Conservation (phyloP, 2,797 vertebrate genomes). For the Cottoperca gobio region DNA sequence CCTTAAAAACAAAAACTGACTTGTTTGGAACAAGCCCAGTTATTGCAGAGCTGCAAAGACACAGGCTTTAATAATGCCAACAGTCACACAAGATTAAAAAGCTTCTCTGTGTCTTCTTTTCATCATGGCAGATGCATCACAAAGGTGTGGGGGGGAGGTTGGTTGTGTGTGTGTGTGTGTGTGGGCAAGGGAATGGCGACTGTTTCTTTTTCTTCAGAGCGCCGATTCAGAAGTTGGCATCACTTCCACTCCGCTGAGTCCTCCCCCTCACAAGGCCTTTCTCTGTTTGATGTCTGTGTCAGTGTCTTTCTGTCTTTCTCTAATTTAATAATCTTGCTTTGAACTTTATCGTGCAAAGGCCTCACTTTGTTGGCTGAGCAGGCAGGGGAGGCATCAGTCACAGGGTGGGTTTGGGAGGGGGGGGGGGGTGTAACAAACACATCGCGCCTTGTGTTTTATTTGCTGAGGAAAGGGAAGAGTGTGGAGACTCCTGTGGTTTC, state of each 20-base stretch:
- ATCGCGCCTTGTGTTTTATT: conserved; percentile 46
- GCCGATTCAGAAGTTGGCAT: conserved; percentile 76
- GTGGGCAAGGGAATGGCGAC: conserved; percentile 58
- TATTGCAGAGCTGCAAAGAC: conserved; percentile 62
- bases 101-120: conserved; percentile 57
- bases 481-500: conserved; percentile 24
- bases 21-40: conserved; percentile 61
- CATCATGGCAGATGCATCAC: conserved; percentile 79
- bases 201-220: conserved; percentile 71
- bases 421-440: conserved; percentile 17
- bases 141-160: conserved; percentile 49
- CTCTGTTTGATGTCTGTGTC: conserved; percentile 81
- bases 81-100: conserved; percentile 80
- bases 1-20: conserved; percentile 40
- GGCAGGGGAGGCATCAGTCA: conserved; percentile 52
- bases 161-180: conserved; percentile 44
- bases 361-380: conserved; percentile 69
- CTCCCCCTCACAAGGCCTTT: conserved; percentile 73
- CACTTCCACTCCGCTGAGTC: conserved; percentile 67
- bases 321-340: conserved; percentile 85
- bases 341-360: conserved; percentile 75
- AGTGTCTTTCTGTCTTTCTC: conserved; percentile 76
- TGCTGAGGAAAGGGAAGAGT: conserved; percentile 17
- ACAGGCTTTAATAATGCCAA: conserved; percentile 64
- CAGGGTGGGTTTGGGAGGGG: not conserved